These are phyloP conservation scores for Sinonovacula constricta DNA, from an alignment of 1,140 invertebrate species.

Conservation along the genomic window DNA sequence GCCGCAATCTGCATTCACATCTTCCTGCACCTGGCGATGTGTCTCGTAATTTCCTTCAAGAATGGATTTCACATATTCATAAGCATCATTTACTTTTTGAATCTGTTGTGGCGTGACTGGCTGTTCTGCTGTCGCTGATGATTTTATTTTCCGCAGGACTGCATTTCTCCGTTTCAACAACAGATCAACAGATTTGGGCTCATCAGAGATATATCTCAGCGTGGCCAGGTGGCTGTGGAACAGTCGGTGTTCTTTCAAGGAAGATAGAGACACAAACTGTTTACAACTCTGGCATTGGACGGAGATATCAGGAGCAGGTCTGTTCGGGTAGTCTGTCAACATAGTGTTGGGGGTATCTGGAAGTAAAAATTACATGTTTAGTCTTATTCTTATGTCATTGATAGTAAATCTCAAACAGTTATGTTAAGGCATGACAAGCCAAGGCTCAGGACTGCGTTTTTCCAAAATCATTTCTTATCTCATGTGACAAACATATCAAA, in stretches of 20 bases:
- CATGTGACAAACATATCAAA: too few species aligned
- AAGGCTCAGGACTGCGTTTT: too few species aligned
- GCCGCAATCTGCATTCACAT: constrained; percentile 60
- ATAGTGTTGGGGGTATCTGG: constrained; percentile 72
- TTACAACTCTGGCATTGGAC: constrained; percentile 72
- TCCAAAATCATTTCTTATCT: too few species aligned
- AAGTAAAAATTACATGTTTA: too few species aligned
- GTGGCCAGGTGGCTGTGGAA: constrained; percentile 68
- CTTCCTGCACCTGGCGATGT: constrained; percentile 55
- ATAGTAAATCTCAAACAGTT: too few species aligned
- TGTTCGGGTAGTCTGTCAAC: constrained; percentile 60
- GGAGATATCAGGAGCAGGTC: constrained; percentile 68
- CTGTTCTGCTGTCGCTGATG: constrained; percentile 50
- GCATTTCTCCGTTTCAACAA: constrained; percentile 65
- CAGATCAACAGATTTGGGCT: constrained; percentile 53
- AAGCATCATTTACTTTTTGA: constrained; percentile 72
- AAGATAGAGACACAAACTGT: constrained; percentile 61
- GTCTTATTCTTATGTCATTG: too few species aligned
- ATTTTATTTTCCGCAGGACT: constrained; percentile 63
- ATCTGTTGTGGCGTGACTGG: constrained; percentile 63
- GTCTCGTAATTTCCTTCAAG: constrained; percentile 65
- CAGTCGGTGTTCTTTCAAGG: constrained; percentile 64
- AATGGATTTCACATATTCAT: constrained; percentile 74
- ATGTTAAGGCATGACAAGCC: too few species aligned
- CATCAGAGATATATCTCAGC: constrained; percentile 51